phyloP scores from a whole-genome alignment of 1,140 invertebrate species.

The Stegodyphus dumicola region DNA sequence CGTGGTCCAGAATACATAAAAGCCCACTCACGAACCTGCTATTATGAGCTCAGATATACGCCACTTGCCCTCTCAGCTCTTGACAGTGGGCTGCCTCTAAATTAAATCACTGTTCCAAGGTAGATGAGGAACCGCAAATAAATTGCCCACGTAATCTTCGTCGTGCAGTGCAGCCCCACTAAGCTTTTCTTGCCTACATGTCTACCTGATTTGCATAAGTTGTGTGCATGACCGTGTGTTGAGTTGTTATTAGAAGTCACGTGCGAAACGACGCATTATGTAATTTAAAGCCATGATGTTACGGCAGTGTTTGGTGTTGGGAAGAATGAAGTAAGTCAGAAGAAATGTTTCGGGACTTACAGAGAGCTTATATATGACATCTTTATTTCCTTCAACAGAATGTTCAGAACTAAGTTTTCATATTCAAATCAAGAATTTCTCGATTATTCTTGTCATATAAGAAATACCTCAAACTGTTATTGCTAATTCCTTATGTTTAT shows the following conservation, averaged over 20 bases:
- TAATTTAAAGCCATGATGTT: conserved; percentile 11
- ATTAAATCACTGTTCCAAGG: conserved; percentile 30
- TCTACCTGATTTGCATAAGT: background rate
- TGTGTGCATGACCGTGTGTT: background rate
- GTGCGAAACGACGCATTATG: conserved; percentile 6
- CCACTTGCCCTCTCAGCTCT: background rate
- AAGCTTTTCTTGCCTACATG: conserved; percentile 15
- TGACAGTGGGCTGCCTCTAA: conserved; percentile 5
- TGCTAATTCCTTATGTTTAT: too few species aligned
- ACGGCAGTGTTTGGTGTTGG: background rate
- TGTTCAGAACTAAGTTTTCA: too few species aligned
- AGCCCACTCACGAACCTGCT: too few species aligned
- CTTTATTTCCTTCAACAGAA: too few species aligned
- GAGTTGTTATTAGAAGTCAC: conserved; percentile 10
- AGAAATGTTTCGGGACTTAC: too few species aligned
- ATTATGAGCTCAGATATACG: background rate
- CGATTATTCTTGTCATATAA: too few species aligned
- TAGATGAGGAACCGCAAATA: conserved; percentile 21
- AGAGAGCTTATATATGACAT: too few species aligned
- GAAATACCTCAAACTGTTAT: too few species aligned
- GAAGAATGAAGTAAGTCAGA: too few species aligned
- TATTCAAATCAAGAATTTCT: too few species aligned
- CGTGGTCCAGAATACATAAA: too few species aligned
- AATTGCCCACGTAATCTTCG: conserved; percentile 20
- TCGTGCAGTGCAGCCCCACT: background rate